Percentiles rank a stretch among this genome's conserved stretches.
Conservation (phyloP, 2,888 invertebrate genomes). For the Epirrhoe alternata region DNA sequence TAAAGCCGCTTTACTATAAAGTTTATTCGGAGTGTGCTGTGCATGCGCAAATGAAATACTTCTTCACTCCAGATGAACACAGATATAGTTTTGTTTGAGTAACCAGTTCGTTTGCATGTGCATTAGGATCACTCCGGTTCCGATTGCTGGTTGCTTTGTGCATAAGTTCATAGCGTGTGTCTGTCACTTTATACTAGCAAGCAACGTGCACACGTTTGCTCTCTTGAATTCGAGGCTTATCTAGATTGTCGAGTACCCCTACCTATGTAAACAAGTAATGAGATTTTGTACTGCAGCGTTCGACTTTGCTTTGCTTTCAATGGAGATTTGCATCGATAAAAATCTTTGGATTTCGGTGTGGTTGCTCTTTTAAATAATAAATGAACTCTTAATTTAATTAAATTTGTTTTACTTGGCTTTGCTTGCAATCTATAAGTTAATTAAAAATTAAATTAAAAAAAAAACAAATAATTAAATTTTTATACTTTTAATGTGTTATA, state of each 20-base stretch:
- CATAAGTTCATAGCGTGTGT: slow-evolving; percentile 55
- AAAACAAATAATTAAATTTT: background rate
- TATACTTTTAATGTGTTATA: background rate
- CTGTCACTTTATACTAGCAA: slow-evolving; percentile 52
- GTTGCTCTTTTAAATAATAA: slow-evolving; percentile 22
- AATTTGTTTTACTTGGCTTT: background rate
- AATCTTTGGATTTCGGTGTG: slow-evolving; percentile 25
- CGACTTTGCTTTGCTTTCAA: slow-evolving; percentile 37
- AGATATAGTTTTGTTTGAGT: slow-evolving; percentile 49
- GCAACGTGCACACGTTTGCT: slow-evolving; percentile 52
- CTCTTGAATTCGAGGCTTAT: slow-evolving; percentile 56
- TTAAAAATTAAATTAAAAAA: too few species aligned
- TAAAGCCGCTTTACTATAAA: background rate
- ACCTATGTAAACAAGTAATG: slow-evolving; percentile 56
- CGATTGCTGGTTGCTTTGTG: slow-evolving; percentile 55
- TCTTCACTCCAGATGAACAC: slow-evolving; percentile 36
- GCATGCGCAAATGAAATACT: slow-evolving; percentile 5
- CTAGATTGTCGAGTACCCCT: slow-evolving; percentile 52
- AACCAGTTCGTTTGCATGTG: slow-evolving; percentile 46
- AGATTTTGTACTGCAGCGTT: slow-evolving; percentile 50
- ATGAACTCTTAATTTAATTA: background rate
- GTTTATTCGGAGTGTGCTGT: background rate
- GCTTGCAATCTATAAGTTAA: background rate
- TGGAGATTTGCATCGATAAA: slow-evolving; percentile 36
- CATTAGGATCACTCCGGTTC: slow-evolving; percentile 55